Conservation (phyloP, 2,113 vertebrate species). For the Gnathonemus echidnorhynchus region DNA sequence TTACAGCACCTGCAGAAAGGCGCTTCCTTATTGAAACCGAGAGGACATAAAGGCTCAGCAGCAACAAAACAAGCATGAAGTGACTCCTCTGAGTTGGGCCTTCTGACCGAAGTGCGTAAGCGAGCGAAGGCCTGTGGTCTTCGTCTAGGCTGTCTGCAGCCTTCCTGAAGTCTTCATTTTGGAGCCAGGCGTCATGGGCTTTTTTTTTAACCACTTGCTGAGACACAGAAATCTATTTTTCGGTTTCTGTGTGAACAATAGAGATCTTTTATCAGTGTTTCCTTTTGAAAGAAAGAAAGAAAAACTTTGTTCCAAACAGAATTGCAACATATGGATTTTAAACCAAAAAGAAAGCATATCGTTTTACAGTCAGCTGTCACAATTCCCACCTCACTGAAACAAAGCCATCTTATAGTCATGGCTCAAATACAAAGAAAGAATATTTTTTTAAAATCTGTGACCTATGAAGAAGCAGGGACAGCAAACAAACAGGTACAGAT, state of each 20-base stretch:
- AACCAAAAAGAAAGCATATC: neutral
- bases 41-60: neutral
- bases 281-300: neutral
- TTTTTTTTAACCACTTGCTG: neutral
- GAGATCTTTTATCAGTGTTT: neutral
- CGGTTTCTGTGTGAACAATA: neutral
- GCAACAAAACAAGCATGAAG: neutral
- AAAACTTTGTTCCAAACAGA: neutral
- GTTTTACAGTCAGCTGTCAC: neutral
- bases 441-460: neutral
- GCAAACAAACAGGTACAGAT: neutral
- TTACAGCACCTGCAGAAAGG: constrained; percentile 44
- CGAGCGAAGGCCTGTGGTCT: neutral
- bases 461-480: neutral
- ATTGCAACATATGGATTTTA: neutral
- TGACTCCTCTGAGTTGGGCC: neutral
- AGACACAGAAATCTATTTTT: neutral
- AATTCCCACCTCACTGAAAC: neutral
- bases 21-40: neutral
- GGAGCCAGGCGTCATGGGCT: neutral
- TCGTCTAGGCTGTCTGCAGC: neutral
- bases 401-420: neutral
- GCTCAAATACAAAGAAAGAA: neutral
- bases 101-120: neutral
- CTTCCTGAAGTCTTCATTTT: neutral